Percentiles rank a stretch among this genome's conserved stretches.
These are phyloP conservation scores for Pipistrellus pygmaeus DNA, from an alignment of 2,797 vertebrate species.

Conservation along the genomic window DNA sequence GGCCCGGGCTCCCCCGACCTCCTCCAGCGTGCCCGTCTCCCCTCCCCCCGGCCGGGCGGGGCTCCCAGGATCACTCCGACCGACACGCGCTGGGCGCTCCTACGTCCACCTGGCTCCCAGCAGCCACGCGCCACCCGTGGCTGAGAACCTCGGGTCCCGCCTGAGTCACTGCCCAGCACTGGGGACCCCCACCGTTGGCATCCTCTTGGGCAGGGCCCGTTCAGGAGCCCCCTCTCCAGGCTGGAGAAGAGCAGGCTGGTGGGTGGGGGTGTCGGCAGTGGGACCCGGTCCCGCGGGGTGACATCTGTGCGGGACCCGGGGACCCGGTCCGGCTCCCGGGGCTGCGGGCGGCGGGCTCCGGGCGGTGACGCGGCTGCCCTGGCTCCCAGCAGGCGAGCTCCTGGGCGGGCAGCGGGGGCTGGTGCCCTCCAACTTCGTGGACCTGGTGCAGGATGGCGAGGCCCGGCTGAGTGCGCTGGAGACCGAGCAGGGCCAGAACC, in stretches of 20 bases:
- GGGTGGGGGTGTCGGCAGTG: too few relatives aligned
- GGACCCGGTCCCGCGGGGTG: too few relatives aligned
- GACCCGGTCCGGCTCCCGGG: rapidly evolving
- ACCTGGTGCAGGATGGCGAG: constrained; percentile 95
- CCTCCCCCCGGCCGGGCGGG: background rate
- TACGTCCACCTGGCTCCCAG: rapidly evolving
- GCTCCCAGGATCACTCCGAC: background rate
- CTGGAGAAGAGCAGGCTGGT: too few relatives aligned
- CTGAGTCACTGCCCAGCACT: rapidly evolving
- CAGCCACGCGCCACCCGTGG: rapidly evolving
- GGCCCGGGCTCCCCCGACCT: too few relatives aligned
- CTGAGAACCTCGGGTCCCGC: background rate
- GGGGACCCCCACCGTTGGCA: rapidly evolving
- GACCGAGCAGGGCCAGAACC: constrained; percentile 92
- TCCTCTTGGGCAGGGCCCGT: too few relatives aligned
- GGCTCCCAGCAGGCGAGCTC: constrained; percentile 92
- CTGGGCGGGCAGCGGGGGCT: constrained; percentile 97
- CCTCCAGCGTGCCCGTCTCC: too few relatives aligned
- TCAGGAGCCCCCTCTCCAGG: background rate
- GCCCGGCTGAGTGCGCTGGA: constrained; percentile 88
- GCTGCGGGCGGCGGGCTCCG: too few relatives aligned
- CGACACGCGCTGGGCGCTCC: rapidly evolving
- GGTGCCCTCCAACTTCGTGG: constrained; percentile 99
- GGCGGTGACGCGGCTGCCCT: background rate
- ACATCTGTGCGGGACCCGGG: too few relatives aligned